phyloP scores from a whole-genome alignment of 2,888 invertebrate genomes.

The Metalampra italica region DNA sequence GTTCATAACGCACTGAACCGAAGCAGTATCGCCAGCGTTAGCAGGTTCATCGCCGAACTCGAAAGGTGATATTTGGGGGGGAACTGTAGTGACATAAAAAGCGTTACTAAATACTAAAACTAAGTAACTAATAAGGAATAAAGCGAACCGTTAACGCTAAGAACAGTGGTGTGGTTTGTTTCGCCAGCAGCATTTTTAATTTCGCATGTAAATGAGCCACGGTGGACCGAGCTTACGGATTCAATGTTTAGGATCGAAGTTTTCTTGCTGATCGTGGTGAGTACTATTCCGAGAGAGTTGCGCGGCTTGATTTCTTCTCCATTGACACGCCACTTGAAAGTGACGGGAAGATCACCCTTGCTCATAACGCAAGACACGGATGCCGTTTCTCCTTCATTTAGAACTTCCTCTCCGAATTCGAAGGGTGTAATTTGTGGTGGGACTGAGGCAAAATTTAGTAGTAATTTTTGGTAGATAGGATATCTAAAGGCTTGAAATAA shows the following conservation, averaged over 20 bases:
- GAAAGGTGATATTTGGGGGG: slow-evolving; percentile 83
- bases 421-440: slow-evolving; percentile 87
- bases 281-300: slow-evolving; percentile 77
- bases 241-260: slow-evolving; percentile 82
- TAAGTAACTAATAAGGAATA: slow-evolving; percentile 30
- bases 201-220: slow-evolving; percentile 82
- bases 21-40: slow-evolving; percentile 86
- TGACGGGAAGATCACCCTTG: slow-evolving; percentile 89
- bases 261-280: slow-evolving; percentile 80
- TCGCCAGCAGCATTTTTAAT: slow-evolving; percentile 81
- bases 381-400: slow-evolving; percentile 85
- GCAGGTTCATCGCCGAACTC: slow-evolving; percentile 83
- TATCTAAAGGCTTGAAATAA: slow-evolving; percentile 8
- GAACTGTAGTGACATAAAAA: slow-evolving; percentile 71
- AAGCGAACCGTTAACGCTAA: slow-evolving; percentile 80
- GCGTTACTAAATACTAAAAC: slow-evolving; percentile 29
- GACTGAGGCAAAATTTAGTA: slow-evolving; percentile 64
- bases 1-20: slow-evolving; percentile 85
- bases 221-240: slow-evolving; percentile 78
- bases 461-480: slow-evolving; percentile 22
- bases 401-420: slow-evolving; percentile 84
- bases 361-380: slow-evolving; percentile 86
- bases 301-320: slow-evolving; percentile 68
- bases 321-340: slow-evolving; percentile 85
- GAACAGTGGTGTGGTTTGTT: slow-evolving; percentile 76